A percentile compares a stretch with the other conserved stretches of the same genome.
phyloP scores from a whole-genome alignment of 92 coral and sea anemone species.

The Anthopleura xanthogrammica region DNA sequence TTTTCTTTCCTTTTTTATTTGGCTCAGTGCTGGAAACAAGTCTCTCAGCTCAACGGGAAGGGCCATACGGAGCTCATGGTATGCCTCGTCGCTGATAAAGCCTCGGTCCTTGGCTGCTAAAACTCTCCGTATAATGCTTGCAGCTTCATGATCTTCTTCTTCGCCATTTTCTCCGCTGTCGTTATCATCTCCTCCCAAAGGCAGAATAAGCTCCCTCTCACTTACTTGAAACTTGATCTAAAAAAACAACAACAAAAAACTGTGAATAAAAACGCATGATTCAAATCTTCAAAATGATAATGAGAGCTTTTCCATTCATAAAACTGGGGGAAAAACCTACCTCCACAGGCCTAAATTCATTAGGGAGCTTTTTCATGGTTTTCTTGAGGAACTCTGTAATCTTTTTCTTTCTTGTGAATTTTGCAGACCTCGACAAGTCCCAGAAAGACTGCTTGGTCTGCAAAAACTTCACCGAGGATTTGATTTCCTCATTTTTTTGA shows the following conservation, averaged over 20 bases:
- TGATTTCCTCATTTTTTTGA: conserved; percentile 10
- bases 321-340: background rate
- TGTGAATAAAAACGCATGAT: background rate
- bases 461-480: background rate
- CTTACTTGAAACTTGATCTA: background rate
- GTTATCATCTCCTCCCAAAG: background rate
- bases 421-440: background rate
- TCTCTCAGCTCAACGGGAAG: background rate
- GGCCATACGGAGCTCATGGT: background rate
- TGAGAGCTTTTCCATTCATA: background rate
- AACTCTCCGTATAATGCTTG: background rate
- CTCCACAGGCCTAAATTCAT: background rate
- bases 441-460: background rate
- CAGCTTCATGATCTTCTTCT: background rate
- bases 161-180: background rate
- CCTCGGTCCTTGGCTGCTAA: background rate
- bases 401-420: background rate
- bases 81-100: background rate
- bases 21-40: background rate
- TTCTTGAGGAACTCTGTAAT: background rate
- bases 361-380: background rate
- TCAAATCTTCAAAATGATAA: background rate
- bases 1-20: background rate
- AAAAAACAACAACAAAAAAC: too few relatives aligned
- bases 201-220: background rate